phyloP scores from a whole-genome alignment of 2,113 vertebrate genomes.

The Epinephelus lanceolatus region DNA sequence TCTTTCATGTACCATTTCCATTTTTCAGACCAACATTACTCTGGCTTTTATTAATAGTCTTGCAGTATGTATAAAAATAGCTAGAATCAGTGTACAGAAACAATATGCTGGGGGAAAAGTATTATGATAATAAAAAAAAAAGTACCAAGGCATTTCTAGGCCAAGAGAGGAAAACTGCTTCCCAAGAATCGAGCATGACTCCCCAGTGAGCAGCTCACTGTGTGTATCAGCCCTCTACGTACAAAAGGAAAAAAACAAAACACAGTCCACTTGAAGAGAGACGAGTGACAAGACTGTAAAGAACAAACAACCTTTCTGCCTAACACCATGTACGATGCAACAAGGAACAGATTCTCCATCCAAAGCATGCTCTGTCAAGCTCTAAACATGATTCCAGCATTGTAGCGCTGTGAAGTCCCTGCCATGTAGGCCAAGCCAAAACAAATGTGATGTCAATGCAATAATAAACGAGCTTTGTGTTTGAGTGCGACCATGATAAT shows the following conservation, averaged over 20 bases:
- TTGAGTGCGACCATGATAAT: conserved; percentile 80
- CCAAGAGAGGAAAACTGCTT: conserved; percentile 64
- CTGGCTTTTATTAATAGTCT: conserved; percentile 64
- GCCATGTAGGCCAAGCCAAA: conserved; percentile 76
- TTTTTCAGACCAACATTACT: conserved; percentile 54
- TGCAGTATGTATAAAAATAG: conserved; percentile 71
- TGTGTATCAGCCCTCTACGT: neutral
- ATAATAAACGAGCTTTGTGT: conserved; percentile 81
- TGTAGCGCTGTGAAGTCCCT: conserved; percentile 56
- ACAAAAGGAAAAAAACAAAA: neutral
- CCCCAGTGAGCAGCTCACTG: conserved; percentile 51
- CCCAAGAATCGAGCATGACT: conserved; percentile 50
- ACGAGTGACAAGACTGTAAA: conserved; percentile 36
- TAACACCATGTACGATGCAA: conserved; percentile 19
- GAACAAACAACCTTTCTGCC: conserved; percentile 53
- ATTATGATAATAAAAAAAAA: conserved; percentile 59
- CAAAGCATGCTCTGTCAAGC: conserved; percentile 42
- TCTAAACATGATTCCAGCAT: conserved; percentile 49
- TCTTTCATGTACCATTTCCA: conserved; percentile 52
- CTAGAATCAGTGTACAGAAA: conserved; percentile 57
- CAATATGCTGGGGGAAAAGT: conserved; percentile 52
- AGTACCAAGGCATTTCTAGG: conserved; percentile 75
- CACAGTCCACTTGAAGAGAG: conserved; percentile 57
- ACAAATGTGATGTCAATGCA: conserved; percentile 78
- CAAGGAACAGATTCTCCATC: conserved; percentile 51